Conservation (phyloP, 1,140 invertebrate genomes). For the Yoshiicerus persimilis region DNA sequence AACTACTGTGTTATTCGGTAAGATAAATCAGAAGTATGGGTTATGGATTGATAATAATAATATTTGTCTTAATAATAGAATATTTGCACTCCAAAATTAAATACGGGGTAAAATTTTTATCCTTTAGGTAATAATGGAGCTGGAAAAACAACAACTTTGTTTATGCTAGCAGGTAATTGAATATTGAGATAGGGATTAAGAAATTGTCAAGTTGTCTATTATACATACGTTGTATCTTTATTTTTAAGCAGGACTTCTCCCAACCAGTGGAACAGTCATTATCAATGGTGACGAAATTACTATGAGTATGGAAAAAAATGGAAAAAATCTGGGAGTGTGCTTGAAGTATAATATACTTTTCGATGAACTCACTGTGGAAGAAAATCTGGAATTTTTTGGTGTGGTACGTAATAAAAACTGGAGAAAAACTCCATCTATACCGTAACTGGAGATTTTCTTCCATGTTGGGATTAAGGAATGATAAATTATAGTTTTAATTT, state of each 20-base stretch:
- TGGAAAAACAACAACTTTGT: slow-evolving; percentile 80
- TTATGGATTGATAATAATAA: too few relatives aligned
- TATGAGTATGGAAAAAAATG: slow-evolving; percentile 56
- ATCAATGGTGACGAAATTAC: slow-evolving; percentile 67
- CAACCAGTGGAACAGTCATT: slow-evolving; percentile 64
- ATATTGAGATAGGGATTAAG: too few relatives aligned
- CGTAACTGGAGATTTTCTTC: not conserved
- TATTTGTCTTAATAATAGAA: too few relatives aligned
- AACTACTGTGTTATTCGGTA: slow-evolving; percentile 56
- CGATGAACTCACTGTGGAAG: slow-evolving; percentile 54
- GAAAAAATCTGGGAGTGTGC: slow-evolving; percentile 66
- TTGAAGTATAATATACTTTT: slow-evolving; percentile 67
- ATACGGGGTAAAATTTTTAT: too few relatives aligned
- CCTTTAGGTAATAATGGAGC: slow-evolving; percentile 79
- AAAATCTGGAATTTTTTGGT: not conserved
- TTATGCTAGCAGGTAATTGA: too few relatives aligned
- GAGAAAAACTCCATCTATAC: not conserved
- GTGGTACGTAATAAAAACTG: slow-evolving; percentile 46
- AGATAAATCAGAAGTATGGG: too few relatives aligned
- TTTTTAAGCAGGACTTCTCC: slow-evolving; percentile 63
- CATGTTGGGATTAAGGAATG: not conserved
- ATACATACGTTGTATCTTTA: too few relatives aligned
- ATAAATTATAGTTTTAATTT: too few relatives aligned
- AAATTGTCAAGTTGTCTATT: too few relatives aligned
- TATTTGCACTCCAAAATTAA: too few relatives aligned